Base-by-base conservation (phyloP, 2,888 invertebrate genomes). In the Cephonodes hylas region DNA sequence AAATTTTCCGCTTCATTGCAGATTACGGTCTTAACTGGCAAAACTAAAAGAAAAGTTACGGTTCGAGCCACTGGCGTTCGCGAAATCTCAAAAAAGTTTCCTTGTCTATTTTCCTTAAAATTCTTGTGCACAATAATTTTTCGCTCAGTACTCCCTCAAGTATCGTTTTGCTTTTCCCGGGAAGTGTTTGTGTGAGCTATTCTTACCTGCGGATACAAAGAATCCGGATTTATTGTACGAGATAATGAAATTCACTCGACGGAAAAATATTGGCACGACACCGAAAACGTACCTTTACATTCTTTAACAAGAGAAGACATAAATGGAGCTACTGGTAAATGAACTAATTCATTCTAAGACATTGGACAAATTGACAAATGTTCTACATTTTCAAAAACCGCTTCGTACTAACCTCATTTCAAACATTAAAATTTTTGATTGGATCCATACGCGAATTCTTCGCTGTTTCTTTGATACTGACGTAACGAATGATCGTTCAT, bases 81-180 rank as follows among this genome's bases (percentile, higher is more conserved):
- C 68, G 31, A 74, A 68, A 70, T 73, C 70, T 70, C 64, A 63
- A 60, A 77, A 74, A 73, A 74, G 74, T 74, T 79, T 81, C 81
- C 75, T 79, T 80, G 77, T 70, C 73, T 75, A 71, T 81, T 82
- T 80, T 80, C 81, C 79, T 80, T 80, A 75, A 83, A 85, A 83
- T 83, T 81, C 79, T 77, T 76, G 68, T 66, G 74, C 68, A 80
- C 74, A 82, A 85, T 86, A 84, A 83, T 83, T 87, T 85, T 76
- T 72, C 81, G 74, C 75, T 82, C 74, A 88, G 82, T 78, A 81
- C 81, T 77, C 88, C 85, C 87, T 72, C 68, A 79, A 83, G 86
- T 84, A 81, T 80, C 79, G 79, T 88, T 85, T 78, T 68, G 77
- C 77, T 77, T 68, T 72, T 77, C 75, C 81, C 80, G 79, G 79